Conservation (phyloP, 2,888 invertebrate species). For the Keiferia lycopersicella region DNA sequence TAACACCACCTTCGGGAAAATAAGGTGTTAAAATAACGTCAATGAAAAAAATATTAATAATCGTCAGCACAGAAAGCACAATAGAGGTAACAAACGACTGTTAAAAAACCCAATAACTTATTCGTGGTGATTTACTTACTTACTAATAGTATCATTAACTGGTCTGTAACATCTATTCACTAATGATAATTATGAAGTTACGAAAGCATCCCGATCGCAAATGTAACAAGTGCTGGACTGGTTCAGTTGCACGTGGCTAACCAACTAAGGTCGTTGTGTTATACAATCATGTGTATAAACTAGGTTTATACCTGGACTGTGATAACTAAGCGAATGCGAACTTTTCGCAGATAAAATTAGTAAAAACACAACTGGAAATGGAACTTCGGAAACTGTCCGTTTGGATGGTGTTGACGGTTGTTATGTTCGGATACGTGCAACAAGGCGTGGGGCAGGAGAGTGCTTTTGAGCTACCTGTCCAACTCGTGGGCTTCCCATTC, state of each 20-base stretch:
- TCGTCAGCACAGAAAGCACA: neutral
- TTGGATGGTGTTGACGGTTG: constrained; percentile 55
- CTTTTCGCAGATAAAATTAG: too few relatives aligned
- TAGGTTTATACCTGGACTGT: constrained; percentile 29
- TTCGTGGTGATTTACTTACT: neutral
- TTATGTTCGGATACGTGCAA: constrained; percentile 61
- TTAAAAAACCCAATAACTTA: neutral
- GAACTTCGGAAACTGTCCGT: constrained; percentile 64
- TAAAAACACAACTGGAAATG: constrained; percentile 44
- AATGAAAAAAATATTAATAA: neutral
- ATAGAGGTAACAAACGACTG: neutral
- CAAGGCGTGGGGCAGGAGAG: constrained; percentile 58
- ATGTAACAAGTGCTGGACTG: constrained; percentile 48
- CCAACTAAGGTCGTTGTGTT: constrained; percentile 62
- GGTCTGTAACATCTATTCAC: constrained; percentile 32
- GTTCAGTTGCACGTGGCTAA: constrained; percentile 61
- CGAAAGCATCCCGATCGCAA: constrained; percentile 51
- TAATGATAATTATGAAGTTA: constrained; percentile 53
- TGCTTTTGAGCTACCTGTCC: constrained; percentile 85
- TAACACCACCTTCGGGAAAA: too few relatives aligned
- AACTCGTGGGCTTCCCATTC: constrained; percentile 91
- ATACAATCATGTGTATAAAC: constrained; percentile 32
- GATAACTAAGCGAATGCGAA: constrained; percentile 16
- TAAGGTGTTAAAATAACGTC: too few relatives aligned
- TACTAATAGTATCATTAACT: constrained; percentile 18